Conservation (phyloP, 1,140 invertebrate genomes). For the Ditylenchus dipsaci region DNA sequence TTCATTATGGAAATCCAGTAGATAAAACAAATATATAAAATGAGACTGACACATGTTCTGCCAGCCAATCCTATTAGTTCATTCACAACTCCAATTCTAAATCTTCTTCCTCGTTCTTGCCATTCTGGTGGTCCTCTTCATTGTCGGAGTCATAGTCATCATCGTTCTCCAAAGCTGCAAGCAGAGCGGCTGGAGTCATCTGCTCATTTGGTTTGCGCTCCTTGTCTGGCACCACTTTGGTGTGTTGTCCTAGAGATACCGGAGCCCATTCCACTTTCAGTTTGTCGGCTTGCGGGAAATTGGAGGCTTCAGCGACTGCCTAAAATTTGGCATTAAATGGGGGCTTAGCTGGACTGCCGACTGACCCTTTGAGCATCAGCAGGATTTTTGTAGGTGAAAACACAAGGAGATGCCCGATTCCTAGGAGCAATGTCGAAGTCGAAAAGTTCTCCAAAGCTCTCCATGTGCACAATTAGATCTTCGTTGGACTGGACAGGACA, state of each 20-base stretch:
- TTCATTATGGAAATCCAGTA: too few relatives aligned
- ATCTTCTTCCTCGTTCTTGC: too few relatives aligned
- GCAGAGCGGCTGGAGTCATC: too few relatives aligned
- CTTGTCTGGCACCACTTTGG: constrained; percentile 16
- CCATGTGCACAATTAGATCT: constrained; percentile 26
- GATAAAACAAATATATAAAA: too few relatives aligned
- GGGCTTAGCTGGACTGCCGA: too few relatives aligned
- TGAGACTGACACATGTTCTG: too few relatives aligned
- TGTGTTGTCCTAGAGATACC: constrained; percentile 13
- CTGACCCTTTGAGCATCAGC: constrained; percentile 28
- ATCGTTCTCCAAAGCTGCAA: too few relatives aligned
- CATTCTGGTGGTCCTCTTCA: too few relatives aligned
- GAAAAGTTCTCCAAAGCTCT: constrained; percentile 27
- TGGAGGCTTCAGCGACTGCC: constrained; percentile 15
- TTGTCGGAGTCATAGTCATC: too few relatives aligned
- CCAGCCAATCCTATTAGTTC: too few relatives aligned
- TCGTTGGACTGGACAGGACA: constrained; percentile 16
- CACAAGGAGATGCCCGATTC: constrained; percentile 4
- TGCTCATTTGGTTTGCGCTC: constrained; percentile 19
- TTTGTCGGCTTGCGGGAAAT: constrained; percentile 1
- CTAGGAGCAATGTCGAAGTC: constrained; percentile 9
- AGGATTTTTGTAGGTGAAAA: constrained; percentile 27
- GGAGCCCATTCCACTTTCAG: constrained; percentile 25
- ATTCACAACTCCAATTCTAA: too few relatives aligned
- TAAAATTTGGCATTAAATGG: constrained; percentile 6